These are phyloP conservation scores for Gila robusta DNA, from an alignment of 2,797 vertebrate genomes.

Conservation along the genomic window DNA sequence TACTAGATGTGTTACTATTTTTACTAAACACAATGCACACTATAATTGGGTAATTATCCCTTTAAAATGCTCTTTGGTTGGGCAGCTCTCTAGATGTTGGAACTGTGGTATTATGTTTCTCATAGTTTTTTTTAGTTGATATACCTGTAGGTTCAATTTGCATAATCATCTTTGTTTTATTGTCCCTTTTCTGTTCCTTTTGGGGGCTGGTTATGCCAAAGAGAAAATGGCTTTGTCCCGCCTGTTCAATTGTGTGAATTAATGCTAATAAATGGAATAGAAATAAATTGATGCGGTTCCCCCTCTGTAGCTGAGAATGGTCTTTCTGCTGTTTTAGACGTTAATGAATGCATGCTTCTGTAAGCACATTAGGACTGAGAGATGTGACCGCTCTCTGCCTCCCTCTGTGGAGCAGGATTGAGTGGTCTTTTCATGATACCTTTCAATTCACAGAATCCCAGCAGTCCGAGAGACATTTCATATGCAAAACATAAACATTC, in stretches of 20 bases:
- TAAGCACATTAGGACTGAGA: conserved; percentile 50
- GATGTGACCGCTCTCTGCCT: conserved; percentile 21
- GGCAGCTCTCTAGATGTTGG: no score
- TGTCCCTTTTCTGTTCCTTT: conserved; percentile 19
- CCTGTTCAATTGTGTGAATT: conserved; percentile 51
- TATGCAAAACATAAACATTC: not conserved
- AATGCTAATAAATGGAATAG: conserved; percentile 54
- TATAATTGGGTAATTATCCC: not conserved
- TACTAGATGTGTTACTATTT: not conserved
- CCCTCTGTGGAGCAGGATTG: conserved; percentile 23
- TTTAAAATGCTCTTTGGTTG: conserved; percentile 11
- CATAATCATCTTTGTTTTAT: conserved; percentile 26
- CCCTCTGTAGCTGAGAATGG: conserved; percentile 39
- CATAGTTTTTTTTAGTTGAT: not conserved
- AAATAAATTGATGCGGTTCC: conserved; percentile 40
- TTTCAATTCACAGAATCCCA: conserved; percentile 41
- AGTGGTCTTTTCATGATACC: conserved; percentile 45
- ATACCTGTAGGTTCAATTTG: conserved; percentile 3
- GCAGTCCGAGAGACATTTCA: conserved; percentile 8
- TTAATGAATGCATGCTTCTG: conserved; percentile 56
- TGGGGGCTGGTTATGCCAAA: conserved; percentile 13
- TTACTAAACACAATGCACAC: not conserved
- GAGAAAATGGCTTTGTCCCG: conserved; percentile 43
- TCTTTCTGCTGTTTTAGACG: conserved; percentile 46
- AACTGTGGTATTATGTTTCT: not conserved